Conservation (phyloP, 2,113 vertebrate species). For the Symphodus melops region DNA sequence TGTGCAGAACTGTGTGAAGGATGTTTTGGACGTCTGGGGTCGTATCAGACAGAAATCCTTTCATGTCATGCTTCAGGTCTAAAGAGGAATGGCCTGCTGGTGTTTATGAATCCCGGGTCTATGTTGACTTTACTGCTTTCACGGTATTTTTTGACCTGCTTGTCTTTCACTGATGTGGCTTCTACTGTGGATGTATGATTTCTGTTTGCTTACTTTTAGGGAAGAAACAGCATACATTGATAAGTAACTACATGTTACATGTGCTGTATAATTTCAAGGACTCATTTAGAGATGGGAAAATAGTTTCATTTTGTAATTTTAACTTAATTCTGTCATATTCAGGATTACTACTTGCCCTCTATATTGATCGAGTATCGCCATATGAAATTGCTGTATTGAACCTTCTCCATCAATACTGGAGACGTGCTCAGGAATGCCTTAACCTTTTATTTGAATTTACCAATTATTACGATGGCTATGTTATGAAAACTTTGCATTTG, state of each 20-base stretch:
- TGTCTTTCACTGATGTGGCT: slow-evolving; percentile 39
- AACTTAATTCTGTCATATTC: too few species aligned
- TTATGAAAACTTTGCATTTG: background rate
- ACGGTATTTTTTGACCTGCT: slow-evolving; percentile 15
- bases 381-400: too few species aligned
- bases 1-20: slow-evolving; percentile 34
- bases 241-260: background rate
- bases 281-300: too few species aligned
- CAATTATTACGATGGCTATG: background rate
- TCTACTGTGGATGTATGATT: background rate
- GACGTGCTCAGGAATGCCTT: too few species aligned
- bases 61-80: slow-evolving; percentile 29
- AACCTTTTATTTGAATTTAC: too few species aligned
- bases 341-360: too few species aligned
- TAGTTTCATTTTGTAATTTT: too few species aligned
- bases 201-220: slow-evolving; percentile 7
- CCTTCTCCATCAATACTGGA: too few species aligned
- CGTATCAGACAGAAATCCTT: slow-evolving; percentile 37
- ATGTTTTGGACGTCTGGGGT: slow-evolving; percentile 39
- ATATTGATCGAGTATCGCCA: too few species aligned
- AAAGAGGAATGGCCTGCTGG: slow-evolving; percentile 18
- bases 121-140: slow-evolving; percentile 27
- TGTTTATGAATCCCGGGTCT: slow-evolving; percentile 30
- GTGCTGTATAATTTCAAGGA: background rate
- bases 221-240: background rate